Evolutionary conservation across 2,113 vertebrate genomes (phyloP), one percentile per base, ranked within the genome.

Genomic region (Chauna torquata): DNA sequence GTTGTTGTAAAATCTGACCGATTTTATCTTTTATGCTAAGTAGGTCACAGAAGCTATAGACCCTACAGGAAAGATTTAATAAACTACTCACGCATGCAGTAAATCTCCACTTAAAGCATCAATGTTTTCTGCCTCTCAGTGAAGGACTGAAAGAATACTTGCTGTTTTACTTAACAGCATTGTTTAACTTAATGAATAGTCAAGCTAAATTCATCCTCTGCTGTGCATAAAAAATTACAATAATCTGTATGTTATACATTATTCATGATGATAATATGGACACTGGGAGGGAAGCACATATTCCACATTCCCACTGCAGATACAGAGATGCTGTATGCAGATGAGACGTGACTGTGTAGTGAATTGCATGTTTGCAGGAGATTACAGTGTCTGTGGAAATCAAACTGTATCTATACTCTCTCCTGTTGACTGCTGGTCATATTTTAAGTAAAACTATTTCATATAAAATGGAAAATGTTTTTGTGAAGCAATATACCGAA

Each of bases 171-270:
- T n/a, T 88, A 68, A 30, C 40, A 62, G 47, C 38, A 16, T 38
- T 91, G 49, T 79, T 96, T 83, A 86, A 92, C 49, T 70, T 95
- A 92, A 94, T 50, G 47, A 80, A 84, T 23, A 80, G 34, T 66
- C 62, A 70, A 74, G 27, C 68, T 71, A 23, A 22, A 90, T 45
- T 62, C 15, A 52, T 76, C 54, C 40, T 91, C 12, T 44, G 55
- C 19, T 84, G 34, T 69, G 11, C 62, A 85, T 74, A 28, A 86
- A 92, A 92, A 49, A 77, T 38, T 18, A 23, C 42, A 45, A 16
- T 69, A 36, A 70, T 80, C 54, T 70, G 40, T 42, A 64, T 45
- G 4, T 55, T 20, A 40, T 69, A 8, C 55, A 20, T 95, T 54
- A 74, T 87, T 80, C 78, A 62, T 74, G 30, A 25, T 25, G 49